Conservation (phyloP, 2,888 invertebrate genomes). For the Andrena praecox region DNA sequence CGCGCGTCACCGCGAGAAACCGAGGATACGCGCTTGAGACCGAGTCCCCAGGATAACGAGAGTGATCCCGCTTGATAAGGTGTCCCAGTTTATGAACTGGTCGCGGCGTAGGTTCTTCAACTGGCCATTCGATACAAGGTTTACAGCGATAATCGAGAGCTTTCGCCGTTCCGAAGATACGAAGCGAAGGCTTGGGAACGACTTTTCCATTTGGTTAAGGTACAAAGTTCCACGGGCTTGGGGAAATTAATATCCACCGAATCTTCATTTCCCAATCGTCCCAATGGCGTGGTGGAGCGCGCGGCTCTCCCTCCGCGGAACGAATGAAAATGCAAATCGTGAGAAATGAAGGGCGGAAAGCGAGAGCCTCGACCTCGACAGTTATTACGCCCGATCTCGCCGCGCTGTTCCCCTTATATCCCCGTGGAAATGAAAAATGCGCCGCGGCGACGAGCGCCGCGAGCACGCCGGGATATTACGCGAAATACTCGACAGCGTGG, state of each 20-base stretch:
- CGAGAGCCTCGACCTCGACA: constrained; percentile 42
- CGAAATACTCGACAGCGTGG: constrained; percentile 47
- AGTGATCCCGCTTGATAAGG: not conserved
- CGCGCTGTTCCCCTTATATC: constrained; percentile 37
- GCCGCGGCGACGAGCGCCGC: constrained; percentile 12
- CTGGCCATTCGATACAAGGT: too few species aligned
- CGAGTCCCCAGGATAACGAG: not conserved
- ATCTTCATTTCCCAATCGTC: constrained; percentile 14
- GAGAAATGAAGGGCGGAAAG: constrained; percentile 48
- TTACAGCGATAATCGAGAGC: too few species aligned
- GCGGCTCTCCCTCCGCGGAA: constrained; percentile 20
- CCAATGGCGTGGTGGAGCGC: not conserved
- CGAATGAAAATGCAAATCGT: constrained; percentile 63
- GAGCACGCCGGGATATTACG: constrained; percentile 16
- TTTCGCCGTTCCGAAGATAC: too few species aligned
- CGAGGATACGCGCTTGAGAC: constrained; percentile 13
- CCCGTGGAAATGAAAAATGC: constrained; percentile 62
- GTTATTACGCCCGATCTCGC: constrained; percentile 60
- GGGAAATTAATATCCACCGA: not conserved
- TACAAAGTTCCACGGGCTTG: not conserved
- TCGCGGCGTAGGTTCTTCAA: not conserved
- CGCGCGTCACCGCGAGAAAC: not conserved
- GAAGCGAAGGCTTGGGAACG: too few species aligned
- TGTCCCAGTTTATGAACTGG: not conserved
- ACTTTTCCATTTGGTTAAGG: too few species aligned